Percentiles rank a stretch among this genome's conserved stretches.
phyloP scores from a whole-genome alignment of 2,888 invertebrate species.

The Lasioglossum malachurum region DNA sequence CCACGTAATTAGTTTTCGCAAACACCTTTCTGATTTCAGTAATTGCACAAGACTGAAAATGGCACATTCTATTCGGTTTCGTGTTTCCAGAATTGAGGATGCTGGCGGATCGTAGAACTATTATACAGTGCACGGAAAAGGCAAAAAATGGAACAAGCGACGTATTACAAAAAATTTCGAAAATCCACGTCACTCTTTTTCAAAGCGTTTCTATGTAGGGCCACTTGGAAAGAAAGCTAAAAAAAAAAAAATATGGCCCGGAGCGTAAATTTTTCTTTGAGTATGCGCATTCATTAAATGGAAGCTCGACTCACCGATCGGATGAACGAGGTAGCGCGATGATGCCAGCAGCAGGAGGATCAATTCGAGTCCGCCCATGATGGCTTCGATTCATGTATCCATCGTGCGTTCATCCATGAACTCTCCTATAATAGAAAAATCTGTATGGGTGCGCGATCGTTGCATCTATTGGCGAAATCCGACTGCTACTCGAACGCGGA shows the following conservation, averaged over 20 bases:
- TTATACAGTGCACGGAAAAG: neutral
- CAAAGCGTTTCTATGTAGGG: neutral
- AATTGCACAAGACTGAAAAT: too few relatives aligned
- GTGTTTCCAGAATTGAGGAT: neutral
- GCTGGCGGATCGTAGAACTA: neutral
- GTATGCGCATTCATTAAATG: constrained; percentile 45
- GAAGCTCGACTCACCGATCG: constrained; percentile 67
- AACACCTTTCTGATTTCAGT: too few relatives aligned
- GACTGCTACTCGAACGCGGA: neutral
- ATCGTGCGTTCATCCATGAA: constrained; percentile 64
- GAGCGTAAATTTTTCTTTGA: constrained; percentile 11
- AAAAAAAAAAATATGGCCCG: neutral
- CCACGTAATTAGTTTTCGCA: too few relatives aligned
- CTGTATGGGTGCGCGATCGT: neutral
- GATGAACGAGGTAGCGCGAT: constrained; percentile 67
- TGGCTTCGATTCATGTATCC: constrained; percentile 64
- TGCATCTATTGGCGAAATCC: neutral
- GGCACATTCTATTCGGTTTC: too few relatives aligned
- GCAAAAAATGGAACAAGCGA: neutral
- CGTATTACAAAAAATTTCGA: constrained; percentile 4
- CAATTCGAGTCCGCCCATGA: constrained; percentile 71
- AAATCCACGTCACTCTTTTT: neutral
- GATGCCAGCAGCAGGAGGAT: constrained; percentile 69
- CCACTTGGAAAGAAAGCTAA: neutral
- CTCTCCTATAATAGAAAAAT: constrained; percentile 56